Evolutionary conservation across 2,113 vertebrate species (phyloP), one percentile per base, ranked within the genome.

Genomic region (Myotis yumanensis): DNA sequence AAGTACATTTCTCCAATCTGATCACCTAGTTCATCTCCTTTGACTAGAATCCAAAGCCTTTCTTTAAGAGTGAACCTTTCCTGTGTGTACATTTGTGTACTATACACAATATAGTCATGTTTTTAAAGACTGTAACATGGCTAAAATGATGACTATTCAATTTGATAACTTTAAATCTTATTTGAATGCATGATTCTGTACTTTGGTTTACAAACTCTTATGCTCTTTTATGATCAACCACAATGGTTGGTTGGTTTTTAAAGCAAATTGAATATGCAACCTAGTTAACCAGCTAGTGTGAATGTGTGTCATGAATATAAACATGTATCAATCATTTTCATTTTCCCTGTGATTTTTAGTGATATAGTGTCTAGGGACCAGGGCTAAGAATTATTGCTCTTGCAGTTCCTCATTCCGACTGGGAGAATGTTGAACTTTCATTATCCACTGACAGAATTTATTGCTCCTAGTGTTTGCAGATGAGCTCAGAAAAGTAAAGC

Each of bases 371-470:
- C 8, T 20, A 6, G 7, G 12, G 12, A 71, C 11, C 14, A 72
- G 22, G 16, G 64, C 64, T 69, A 32, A 89, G 32, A 64, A 83
- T 69, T 75, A 54, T 22, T 91, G 4, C 64, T 91, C 48, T 93
- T 48, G 4, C 4, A 66, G 37, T 89, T 95, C 88, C 57, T 82
- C 30, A 82, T 43, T 88, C 16, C 12, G 12, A 76, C 28, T 18
- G 57, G 28, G 5, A 40, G 43, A 32, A 73, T 43, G 10, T 43
- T 75, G 32, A 79, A 69, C 15, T 87, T 93, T 79, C 62, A 86
- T 89, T 94, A 69, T 52, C 66, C 28, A 82, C 25, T 77, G 73
- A 90, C 35, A 89, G 73, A 51, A 81, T 88, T 37, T 48, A 91
- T 68, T 62, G 14, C 4, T 71, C 22, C 20, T 68, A 35, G 1